Base-by-base conservation (phyloP, 2,797 vertebrate genomes). In the Silurus aristotelis region DNA sequence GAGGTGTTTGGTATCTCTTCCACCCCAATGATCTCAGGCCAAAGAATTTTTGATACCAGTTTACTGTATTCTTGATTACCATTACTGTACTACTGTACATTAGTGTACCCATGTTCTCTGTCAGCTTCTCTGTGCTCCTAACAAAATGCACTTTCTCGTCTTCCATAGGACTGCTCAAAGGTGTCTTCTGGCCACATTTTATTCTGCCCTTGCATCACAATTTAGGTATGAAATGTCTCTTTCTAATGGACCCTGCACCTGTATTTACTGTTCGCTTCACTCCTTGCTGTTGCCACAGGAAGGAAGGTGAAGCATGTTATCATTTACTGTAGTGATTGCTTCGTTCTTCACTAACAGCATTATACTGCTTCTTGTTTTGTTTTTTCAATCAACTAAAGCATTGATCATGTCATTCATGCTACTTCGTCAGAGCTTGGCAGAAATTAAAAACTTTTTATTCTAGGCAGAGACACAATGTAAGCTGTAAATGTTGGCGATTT, bases 1-100 rank as follows among this genome's bases (percentile, higher is more conserved):
- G 43, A 80, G 43, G 61, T 4, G 22, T 66, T 38, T 66, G n/a
- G 43, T 80, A 43, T 52, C 15, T 25, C 43, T 19, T 52, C 43
- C 43, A 66, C 43, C 66, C 4, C 78, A 66, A 22, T 80, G 78
- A 64, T 80, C 27, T 61, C 19, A 61, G 43, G 58, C 56, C 76
- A 78, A 38, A 12, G 20, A 31, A 80, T 19, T 58, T 20, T 61
- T 38, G 31, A 38, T 55, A 78, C 27, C 56, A 78, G 43, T 80
- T 52, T 80, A 64, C 20, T 43, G 60, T 58, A 63, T 43, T 79
- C 58, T 5, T 38, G 38, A 79, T 5, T 80, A 20, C 60, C 64
- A 38, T 43, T 80, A 27, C 20, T 63, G 58, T 64, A 14, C 22
- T 38, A 48, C 58, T n/a, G n/a, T n/a, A n/a, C n/a, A n/a, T n/a